phyloP scores from a whole-genome alignment of 2,113 vertebrate species.

The Neodontobutis hainanensis region DNA sequence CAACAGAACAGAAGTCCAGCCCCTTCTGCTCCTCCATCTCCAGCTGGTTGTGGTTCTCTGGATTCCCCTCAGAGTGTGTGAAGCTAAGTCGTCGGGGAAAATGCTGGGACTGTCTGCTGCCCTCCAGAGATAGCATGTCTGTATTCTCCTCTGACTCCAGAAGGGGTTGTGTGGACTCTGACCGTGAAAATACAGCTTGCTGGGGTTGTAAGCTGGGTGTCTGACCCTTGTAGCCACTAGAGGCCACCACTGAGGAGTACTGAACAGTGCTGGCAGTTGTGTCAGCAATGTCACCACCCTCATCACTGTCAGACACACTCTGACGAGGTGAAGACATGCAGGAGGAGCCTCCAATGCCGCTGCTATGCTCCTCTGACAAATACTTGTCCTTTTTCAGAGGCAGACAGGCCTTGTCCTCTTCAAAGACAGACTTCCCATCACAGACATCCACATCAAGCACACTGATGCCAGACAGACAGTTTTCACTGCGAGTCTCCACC shows the following conservation, averaged over 20 bases:
- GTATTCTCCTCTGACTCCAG: slow-evolving; percentile 89
- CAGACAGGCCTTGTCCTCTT: slow-evolving; percentile 86
- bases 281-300: slow-evolving; percentile 86
- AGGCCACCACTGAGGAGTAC: slow-evolving; percentile 92
- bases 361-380: slow-evolving; percentile 93
- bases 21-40: slow-evolving; percentile 69
- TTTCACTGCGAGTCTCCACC: slow-evolving; percentile 87
- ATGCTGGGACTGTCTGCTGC: slow-evolving; percentile 71
- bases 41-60: slow-evolving; percentile 54
- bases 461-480: slow-evolving; percentile 86
- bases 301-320: slow-evolving; percentile 92
- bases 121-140: slow-evolving; percentile 60
- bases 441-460: slow-evolving; percentile 88
- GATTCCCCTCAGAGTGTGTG: slow-evolving; percentile 56
- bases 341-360: slow-evolving; percentile 95
- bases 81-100: slow-evolving; percentile 71
- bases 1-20: slow-evolving; percentile 71
- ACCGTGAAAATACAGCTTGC: slow-evolving; percentile 86
- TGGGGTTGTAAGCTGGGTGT: slow-evolving; percentile 67
- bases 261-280: slow-evolving; percentile 92
- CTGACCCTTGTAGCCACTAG: slow-evolving; percentile 91
- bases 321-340: slow-evolving; percentile 96
- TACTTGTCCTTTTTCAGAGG: slow-evolving; percentile 91
- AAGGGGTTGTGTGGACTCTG: slow-evolving; percentile 95
- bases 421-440: slow-evolving; percentile 83